These are phyloP conservation scores for Neotoxoptera formosana DNA, from an alignment of 1,140 invertebrate species.

Conservation along the genomic window DNA sequence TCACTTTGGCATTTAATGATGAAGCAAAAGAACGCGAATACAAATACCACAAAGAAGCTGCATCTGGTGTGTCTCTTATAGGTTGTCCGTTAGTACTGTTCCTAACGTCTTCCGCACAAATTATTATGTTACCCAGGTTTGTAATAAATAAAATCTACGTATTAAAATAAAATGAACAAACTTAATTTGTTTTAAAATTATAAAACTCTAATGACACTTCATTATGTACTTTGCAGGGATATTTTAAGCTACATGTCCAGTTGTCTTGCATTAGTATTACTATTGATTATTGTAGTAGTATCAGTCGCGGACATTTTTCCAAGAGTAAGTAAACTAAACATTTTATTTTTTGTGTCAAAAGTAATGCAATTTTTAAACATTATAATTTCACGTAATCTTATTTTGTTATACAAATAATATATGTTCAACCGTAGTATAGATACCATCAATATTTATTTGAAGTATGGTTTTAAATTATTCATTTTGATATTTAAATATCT, in stretches of 20 bases:
- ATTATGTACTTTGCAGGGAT: constrained; percentile 60
- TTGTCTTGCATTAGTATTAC: constrained; percentile 65
- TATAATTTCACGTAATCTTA: too few relatives aligned
- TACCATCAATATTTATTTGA: neutral
- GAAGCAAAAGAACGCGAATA: constrained; percentile 72
- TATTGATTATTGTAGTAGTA: constrained; percentile 65
- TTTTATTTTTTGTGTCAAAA: too few relatives aligned
- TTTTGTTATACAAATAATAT: neutral
- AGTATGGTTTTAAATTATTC: neutral
- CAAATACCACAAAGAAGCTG: constrained; percentile 71
- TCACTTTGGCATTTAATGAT: constrained; percentile 74
- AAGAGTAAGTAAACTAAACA: constrained; percentile 62
- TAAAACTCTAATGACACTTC: neutral
- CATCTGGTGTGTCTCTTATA: constrained; percentile 71
- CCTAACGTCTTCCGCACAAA: constrained; percentile 68
- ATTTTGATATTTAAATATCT: neutral
- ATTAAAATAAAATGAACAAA: neutral
- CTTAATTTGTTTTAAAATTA: neutral
- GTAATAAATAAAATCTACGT: neutral
- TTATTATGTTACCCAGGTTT: constrained; percentile 69
- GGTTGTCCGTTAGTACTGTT: constrained; percentile 71
- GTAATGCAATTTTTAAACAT: neutral
- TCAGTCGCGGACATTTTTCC: constrained; percentile 68
- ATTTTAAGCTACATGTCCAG: constrained; percentile 65
- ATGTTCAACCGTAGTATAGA: too few relatives aligned